A percentile compares a stretch with the other conserved stretches of the same genome.
Evolutionary conservation across 2,113 vertebrate genomes (phyloP).

Genomic region (Ceratotherium simum): DNA sequence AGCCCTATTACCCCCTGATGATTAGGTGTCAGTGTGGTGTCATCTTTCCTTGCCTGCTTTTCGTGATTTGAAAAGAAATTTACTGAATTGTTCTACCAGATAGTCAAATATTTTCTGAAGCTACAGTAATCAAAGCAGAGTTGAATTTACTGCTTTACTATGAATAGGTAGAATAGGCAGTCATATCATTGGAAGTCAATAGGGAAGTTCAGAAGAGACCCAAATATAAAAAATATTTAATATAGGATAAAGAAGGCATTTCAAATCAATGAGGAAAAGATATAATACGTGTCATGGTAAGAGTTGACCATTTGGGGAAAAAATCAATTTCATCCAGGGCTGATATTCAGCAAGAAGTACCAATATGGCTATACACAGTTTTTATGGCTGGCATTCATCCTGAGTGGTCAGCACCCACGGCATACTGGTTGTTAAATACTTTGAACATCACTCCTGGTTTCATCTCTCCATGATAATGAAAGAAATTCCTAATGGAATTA

Average conservation of each 20-base stretch:
- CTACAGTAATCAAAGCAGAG: not conserved
- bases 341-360: not conserved
- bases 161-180: not conserved
- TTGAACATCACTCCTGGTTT: not conserved
- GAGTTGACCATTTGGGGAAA: not conserved
- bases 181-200: not conserved
- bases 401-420: not conserved
- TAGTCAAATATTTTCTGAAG: not conserved
- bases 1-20: not conserved
- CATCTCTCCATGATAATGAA: not conserved
- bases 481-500: constrained; percentile 30
- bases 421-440: not conserved
- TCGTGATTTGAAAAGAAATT: not conserved
- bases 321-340: not conserved
- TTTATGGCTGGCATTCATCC: not conserved
- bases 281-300: not conserved
- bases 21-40: not conserved
- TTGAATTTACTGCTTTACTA: not conserved
- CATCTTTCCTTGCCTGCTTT: not conserved
- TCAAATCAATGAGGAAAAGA: not conserved
- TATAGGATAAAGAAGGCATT: not conserved
- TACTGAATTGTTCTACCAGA: not conserved
- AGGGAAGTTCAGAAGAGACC: not conserved
- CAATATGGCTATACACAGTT: not conserved
- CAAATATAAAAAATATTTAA: not conserved